Conservation (phyloP, 2,113 vertebrate genomes). For the Origma solitaria region DNA sequence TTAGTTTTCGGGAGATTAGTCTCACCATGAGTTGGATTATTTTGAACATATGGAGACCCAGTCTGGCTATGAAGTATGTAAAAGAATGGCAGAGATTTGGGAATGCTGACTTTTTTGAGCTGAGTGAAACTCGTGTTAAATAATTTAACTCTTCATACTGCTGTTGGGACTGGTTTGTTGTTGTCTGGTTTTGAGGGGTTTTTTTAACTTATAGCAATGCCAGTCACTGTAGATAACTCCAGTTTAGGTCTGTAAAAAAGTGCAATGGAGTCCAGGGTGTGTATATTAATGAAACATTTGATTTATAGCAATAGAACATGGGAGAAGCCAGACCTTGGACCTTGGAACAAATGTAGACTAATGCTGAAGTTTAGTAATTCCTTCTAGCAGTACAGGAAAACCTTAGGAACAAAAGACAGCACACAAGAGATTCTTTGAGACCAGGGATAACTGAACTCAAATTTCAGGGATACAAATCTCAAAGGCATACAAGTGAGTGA, state of each 20-base stretch:
- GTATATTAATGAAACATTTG: background rate
- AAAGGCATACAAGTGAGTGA: background rate
- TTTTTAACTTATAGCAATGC: background rate
- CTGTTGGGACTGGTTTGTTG: background rate
- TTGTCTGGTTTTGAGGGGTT: background rate
- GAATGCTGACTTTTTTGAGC: background rate
- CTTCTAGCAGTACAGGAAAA: background rate
- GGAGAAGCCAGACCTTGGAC: background rate
- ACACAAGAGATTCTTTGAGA: background rate
- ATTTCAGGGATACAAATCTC: background rate
- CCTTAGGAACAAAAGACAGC: background rate
- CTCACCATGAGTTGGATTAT: conserved; percentile 9
- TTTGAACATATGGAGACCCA: conserved; percentile 19
- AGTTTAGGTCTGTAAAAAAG: background rate
- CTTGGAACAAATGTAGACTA: background rate
- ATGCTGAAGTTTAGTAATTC: background rate
- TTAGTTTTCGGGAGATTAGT: conserved; percentile 28
- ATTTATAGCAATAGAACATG: background rate
- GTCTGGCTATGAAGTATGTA: conserved; percentile 18
- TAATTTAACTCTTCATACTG: background rate
- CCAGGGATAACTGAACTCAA: background rate
- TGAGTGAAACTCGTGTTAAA: background rate
- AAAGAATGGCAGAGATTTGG: background rate
- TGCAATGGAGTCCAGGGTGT: background rate
- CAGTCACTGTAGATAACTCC: background rate